These are phyloP conservation scores for Rhadinocentrus ornatus DNA, from an alignment of 2,797 vertebrate genomes.

Conservation along the genomic window DNA sequence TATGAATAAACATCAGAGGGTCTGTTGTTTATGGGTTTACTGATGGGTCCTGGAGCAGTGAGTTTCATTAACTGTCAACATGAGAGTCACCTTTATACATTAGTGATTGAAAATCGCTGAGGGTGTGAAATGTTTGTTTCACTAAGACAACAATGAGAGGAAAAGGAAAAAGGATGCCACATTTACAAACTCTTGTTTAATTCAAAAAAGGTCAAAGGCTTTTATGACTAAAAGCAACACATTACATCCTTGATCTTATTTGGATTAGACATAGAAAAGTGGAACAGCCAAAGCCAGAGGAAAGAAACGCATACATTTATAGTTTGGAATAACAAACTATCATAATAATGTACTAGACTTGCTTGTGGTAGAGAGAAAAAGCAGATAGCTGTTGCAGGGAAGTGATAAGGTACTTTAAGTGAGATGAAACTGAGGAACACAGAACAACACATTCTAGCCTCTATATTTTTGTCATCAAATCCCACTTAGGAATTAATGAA, in stretches of 20 bases:
- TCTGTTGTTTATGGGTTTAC: slow-evolving; percentile 30
- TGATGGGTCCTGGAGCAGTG: slow-evolving; percentile 40
- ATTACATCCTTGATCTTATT: background rate
- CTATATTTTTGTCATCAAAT: background rate
- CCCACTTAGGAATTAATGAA: background rate
- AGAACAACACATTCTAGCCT: slow-evolving; percentile 3
- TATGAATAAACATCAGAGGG: slow-evolving; percentile 54
- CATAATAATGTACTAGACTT: slow-evolving; percentile 20
- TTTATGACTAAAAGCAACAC: background rate
- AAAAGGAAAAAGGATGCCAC: slow-evolving; percentile 14
- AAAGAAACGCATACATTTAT: background rate
- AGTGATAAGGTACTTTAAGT: slow-evolving; percentile 52
- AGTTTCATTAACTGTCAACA: slow-evolving; percentile 45
- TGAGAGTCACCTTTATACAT: slow-evolving; percentile 19
- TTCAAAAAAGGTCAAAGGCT: slow-evolving; percentile 1
- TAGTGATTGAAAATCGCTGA: slow-evolving; percentile 27
- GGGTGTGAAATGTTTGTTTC: slow-evolving; percentile 36
- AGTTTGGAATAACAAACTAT: background rate
- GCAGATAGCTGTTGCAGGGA: slow-evolving; percentile 28
- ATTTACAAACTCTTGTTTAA: slow-evolving; percentile 17
- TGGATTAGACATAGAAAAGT: slow-evolving; percentile 5
- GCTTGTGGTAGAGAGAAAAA: slow-evolving; percentile 23
- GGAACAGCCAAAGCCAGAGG: slow-evolving; percentile 4
- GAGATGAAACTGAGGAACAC: slow-evolving; percentile 73
- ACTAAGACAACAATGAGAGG: slow-evolving; percentile 8